Conservation (phyloP, 2,888 invertebrate species). For the Chrysolina oricalcia region DNA sequence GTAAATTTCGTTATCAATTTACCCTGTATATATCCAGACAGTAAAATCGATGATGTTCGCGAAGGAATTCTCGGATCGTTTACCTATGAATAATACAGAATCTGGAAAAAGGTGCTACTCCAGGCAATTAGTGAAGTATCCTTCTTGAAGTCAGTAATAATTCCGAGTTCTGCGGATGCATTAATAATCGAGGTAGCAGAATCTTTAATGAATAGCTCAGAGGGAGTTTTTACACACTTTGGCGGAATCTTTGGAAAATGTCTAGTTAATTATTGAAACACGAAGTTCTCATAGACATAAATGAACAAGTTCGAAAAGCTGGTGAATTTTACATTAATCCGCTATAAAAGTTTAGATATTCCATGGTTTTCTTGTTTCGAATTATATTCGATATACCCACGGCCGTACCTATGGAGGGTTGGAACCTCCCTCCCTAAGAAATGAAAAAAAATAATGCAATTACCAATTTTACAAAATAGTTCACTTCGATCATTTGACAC, state of each 20-base stretch:
- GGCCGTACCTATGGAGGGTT: too few species aligned
- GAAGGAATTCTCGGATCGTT: not conserved
- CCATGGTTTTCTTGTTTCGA: slow-evolving; percentile 14
- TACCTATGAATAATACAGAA: slow-evolving; percentile 18
- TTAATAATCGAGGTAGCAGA: slow-evolving; percentile 45
- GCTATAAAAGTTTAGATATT: slow-evolving; percentile 35
- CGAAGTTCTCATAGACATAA: slow-evolving; percentile 49
- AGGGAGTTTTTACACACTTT: slow-evolving; percentile 43
- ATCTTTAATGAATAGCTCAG: slow-evolving; percentile 46
- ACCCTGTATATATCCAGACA: not conserved
- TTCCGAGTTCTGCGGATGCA: slow-evolving; percentile 36
- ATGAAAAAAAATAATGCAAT: too few species aligned
- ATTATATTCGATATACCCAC: too few species aligned
- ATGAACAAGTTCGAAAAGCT: slow-evolving; percentile 47
- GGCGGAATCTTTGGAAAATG: slow-evolving; percentile 45
- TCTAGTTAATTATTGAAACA: slow-evolving; percentile 49
- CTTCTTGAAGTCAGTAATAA: slow-evolving; percentile 27
- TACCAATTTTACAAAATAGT: too few species aligned
- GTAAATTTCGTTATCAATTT: too few species aligned
- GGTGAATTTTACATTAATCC: slow-evolving; percentile 48
- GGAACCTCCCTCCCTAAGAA: too few species aligned
- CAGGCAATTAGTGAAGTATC: slow-evolving; percentile 9
- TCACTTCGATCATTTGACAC: too few species aligned
- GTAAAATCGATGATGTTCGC: slow-evolving; percentile 6
- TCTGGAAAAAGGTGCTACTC: slow-evolving; percentile 12